A percentile compares a stretch with the other conserved stretches of the same genome.
These are phyloP conservation scores for Rhodeus uyekii DNA, from an alignment of 2,797 vertebrate genomes.

Conservation along the genomic window DNA sequence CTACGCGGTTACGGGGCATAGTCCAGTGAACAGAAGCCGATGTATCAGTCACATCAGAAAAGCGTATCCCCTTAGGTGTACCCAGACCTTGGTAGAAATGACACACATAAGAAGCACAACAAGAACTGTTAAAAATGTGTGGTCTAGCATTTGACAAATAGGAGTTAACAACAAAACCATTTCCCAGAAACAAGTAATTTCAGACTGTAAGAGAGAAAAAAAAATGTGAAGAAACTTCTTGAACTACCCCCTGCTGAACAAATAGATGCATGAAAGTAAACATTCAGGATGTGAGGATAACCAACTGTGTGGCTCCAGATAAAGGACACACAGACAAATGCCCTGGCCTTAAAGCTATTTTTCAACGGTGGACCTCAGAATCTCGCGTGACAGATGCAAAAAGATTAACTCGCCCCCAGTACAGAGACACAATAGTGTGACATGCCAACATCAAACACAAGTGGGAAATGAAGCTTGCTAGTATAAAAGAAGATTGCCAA, in stretches of 20 bases:
- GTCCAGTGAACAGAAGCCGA: conserved; percentile 87
- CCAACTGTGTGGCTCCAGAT: conserved; percentile 20
- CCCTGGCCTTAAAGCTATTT: conserved; percentile 58
- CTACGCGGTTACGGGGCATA: conserved; percentile 78
- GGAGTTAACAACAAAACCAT: not conserved
- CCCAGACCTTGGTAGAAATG: conserved; percentile 79
- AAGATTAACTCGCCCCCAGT: conserved; percentile 77
- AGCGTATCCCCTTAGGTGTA: conserved; percentile 85
- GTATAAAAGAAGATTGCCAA: conserved; percentile 62
- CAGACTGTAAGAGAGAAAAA: not conserved
- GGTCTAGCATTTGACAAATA: conserved; percentile 5
- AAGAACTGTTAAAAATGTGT: conserved; percentile 28
- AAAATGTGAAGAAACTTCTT: conserved; percentile 42
- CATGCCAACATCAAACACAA: conserved; percentile 70
- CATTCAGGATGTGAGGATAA: conserved; percentile 41
- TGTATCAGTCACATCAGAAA: conserved; percentile 91
- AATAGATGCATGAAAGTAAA: conserved; percentile 12
- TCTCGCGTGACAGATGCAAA: conserved; percentile 73
- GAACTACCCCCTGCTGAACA: conserved; percentile 46
- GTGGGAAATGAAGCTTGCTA: conserved; percentile 69
- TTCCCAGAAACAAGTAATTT: conserved; percentile 27
- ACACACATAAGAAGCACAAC: conserved; percentile 44
- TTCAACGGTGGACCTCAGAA: conserved; percentile 58
- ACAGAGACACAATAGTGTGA: conserved; percentile 74
- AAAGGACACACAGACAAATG: conserved; percentile 57